phyloP scores from a whole-genome alignment of 2,797 vertebrate genomes.

The Gastrophryne carolinensis region DNA sequence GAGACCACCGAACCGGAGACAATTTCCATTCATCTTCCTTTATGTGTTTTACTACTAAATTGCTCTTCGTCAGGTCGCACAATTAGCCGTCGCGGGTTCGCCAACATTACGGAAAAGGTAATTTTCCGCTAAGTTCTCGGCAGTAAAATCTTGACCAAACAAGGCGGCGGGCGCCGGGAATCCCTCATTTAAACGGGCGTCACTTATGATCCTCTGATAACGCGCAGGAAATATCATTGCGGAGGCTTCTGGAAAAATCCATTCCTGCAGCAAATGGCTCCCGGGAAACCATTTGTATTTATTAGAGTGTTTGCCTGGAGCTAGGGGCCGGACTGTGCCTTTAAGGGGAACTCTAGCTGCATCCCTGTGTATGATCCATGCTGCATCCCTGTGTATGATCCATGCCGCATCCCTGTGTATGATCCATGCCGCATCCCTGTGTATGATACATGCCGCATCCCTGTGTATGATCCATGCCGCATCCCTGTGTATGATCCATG shows the following conservation, averaged over 20 bases:
- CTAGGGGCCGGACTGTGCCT: constrained; percentile 47
- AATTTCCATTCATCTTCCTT: constrained; percentile 39
- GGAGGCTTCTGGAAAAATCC: constrained; percentile 52
- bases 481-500: too few species aligned
- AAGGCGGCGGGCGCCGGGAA: constrained; percentile 37
- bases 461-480: too few species aligned
- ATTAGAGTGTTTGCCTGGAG: constrained; percentile 53
- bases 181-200: constrained; percentile 58
- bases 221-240: constrained; percentile 48
- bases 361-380: too few species aligned
- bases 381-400: too few species aligned
- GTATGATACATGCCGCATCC: too few species aligned
- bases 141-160: constrained; percentile 51
- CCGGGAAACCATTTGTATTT: constrained; percentile 53
- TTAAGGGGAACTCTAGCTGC: neutral
- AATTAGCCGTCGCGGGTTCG: constrained; percentile 43
- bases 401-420: too few species aligned
- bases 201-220: constrained; percentile 52
- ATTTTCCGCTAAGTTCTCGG: constrained; percentile 42
- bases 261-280: constrained; percentile 56
- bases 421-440: too few species aligned
- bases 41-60: constrained; percentile 44
- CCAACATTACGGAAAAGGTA: constrained; percentile 36
- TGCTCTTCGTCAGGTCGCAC: constrained; percentile 42
- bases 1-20: constrained; percentile 17